These are phyloP conservation scores for Melanostigma gelatinosum DNA, from an alignment of 2,113 vertebrate genomes.

Conservation along the genomic window DNA sequence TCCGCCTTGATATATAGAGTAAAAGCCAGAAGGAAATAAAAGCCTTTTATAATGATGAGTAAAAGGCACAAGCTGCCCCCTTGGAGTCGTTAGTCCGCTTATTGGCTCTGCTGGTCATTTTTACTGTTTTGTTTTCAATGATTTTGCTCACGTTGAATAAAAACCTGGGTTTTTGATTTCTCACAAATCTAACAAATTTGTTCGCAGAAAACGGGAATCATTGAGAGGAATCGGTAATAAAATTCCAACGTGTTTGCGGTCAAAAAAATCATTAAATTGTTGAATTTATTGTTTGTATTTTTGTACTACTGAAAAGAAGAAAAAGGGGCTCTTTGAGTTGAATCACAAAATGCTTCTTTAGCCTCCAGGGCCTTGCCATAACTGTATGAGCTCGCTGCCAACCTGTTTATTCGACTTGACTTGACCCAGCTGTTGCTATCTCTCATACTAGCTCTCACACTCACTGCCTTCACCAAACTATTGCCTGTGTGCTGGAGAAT, in stretches of 20 bases:
- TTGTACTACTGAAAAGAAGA: not conserved
- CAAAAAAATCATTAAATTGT: not conserved
- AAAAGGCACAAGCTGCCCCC: constrained; percentile 53
- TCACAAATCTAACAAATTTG: not conserved
- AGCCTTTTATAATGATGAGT: constrained; percentile 54
- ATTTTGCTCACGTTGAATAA: not conserved
- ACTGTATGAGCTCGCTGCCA: not conserved
- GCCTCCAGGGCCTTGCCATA: not conserved
- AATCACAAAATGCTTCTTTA: not conserved
- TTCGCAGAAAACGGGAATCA: not conserved
- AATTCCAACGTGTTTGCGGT: not conserved
- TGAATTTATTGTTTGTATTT: not conserved
- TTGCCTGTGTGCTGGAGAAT: not conserved
- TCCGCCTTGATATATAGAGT: constrained; percentile 67
- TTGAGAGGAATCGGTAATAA: not conserved
- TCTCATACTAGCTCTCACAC: not conserved
- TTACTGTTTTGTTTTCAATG: constrained; percentile 16
- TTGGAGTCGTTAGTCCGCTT: constrained; percentile 33
- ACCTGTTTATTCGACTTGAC: not conserved
- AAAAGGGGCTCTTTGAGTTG: not conserved
- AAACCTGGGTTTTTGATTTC: not conserved
- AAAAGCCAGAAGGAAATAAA: constrained; percentile 64
- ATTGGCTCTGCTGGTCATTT: constrained; percentile 32
- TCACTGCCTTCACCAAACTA: not conserved
- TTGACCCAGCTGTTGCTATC: not conserved